phyloP scores from a whole-genome alignment of 2,113 vertebrate species.

The Cyprinus carpio region DNA sequence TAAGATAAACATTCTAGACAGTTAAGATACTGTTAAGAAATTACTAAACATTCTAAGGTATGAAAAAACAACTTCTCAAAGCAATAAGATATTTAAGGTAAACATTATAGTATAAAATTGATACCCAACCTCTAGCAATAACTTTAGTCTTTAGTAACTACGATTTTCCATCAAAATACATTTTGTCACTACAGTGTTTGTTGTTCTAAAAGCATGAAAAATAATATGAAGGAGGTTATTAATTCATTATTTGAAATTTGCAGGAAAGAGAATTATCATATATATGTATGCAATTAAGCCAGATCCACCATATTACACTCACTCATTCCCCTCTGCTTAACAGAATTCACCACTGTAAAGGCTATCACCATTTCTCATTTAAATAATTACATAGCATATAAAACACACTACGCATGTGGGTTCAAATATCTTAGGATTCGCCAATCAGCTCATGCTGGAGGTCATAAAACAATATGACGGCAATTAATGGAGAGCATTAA shows the following conservation, averaged over 20 bases:
- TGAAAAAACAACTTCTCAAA: too few species aligned
- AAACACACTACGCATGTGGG: slow-evolving; percentile 41
- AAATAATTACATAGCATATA: slow-evolving; percentile 58
- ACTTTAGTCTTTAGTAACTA: not conserved
- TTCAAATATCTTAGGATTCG: slow-evolving; percentile 45
- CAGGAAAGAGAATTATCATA: slow-evolving; percentile 10
- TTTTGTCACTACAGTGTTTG: not conserved
- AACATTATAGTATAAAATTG: too few species aligned
- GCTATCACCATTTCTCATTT: slow-evolving; percentile 51
- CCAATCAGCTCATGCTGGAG: slow-evolving; percentile 61
- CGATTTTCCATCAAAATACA: not conserved
- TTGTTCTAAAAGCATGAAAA: not conserved
- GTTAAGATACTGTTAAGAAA: too few species aligned
- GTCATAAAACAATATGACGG: slow-evolving; percentile 68
- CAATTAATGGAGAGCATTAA: slow-evolving; percentile 73
- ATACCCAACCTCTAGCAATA: not conserved
- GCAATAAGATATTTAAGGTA: too few species aligned
- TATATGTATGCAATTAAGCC: slow-evolving; percentile 18
- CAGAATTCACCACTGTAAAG: slow-evolving; percentile 3
- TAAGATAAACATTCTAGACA: too few species aligned
- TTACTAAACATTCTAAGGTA: too few species aligned
- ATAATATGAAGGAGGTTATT: not conserved
- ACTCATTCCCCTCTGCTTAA: not conserved
- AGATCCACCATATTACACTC: not conserved
- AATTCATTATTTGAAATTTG: not conserved